Conservation (phyloP, 1,140 invertebrate genomes). For the Anagrus nilaparvatae region DNA sequence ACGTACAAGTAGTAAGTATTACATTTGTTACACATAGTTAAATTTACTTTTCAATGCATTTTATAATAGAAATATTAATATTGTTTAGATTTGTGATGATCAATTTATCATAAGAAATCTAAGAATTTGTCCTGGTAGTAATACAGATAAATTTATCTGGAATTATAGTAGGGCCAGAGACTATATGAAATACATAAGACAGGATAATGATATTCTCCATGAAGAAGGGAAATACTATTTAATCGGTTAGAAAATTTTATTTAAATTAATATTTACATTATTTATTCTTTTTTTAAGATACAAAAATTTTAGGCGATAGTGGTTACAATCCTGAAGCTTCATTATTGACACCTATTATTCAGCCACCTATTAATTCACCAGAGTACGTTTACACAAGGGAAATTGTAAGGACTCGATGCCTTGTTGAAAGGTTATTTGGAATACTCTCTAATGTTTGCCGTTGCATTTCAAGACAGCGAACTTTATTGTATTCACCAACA, state of each 20-base stretch:
- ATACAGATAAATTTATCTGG: background rate
- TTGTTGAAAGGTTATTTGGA: background rate
- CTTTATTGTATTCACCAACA: background rate
- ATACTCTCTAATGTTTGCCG: background rate
- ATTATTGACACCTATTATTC: no score
- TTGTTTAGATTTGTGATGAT: background rate
- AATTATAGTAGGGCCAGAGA: background rate
- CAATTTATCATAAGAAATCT: background rate
- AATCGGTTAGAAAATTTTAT: background rate
- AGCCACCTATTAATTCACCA: no score
- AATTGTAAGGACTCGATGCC: background rate
- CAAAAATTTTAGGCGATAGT: no score
- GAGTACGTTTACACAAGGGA: no score
- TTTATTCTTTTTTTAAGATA: no score
- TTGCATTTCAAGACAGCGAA: background rate
- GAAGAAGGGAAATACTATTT: background rate
- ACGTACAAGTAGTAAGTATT: constrained; percentile 4
- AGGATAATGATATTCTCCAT: background rate
- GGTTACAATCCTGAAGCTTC: no score
- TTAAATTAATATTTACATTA: no score
- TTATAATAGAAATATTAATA: no score
- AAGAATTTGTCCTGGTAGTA: background rate
- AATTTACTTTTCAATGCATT: no score
- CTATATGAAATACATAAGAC: background rate
- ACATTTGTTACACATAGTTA: no score